Conservation (phyloP, 2,113 vertebrate genomes). For the Garra rufa region DNA sequence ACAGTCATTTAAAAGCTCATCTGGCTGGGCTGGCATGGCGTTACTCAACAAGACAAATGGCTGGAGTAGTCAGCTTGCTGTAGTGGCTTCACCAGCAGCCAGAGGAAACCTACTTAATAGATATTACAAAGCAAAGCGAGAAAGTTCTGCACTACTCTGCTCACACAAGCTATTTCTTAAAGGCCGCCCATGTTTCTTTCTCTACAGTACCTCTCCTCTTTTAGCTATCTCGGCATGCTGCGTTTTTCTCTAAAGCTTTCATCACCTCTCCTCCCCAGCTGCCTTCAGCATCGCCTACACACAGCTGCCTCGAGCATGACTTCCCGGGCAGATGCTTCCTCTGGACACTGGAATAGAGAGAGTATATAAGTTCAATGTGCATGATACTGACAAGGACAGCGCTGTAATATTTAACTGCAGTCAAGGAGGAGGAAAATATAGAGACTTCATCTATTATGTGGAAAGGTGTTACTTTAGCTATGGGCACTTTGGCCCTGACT, state of each 20-base stretch:
- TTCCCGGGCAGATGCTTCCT: conserved; percentile 23
- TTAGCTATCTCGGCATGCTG: conserved; percentile 8
- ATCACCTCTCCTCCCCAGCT: conserved; percentile 40
- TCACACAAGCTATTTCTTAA: conserved; percentile 44
- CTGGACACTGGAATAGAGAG: background rate
- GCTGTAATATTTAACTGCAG: conserved; percentile 9
- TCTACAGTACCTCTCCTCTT: conserved; percentile 34
- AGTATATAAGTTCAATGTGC: conserved; percentile 19
- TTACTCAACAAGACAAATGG: conserved; percentile 67
- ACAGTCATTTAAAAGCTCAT: conserved; percentile 72
- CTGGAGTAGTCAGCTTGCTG: conserved; percentile 53
- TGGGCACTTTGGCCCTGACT: background rate
- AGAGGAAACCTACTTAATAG: conserved; percentile 58
- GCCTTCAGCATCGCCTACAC: conserved; percentile 36
- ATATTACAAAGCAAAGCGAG: conserved; percentile 51
- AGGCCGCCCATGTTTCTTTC: conserved; percentile 41
- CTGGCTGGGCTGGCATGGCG: conserved; percentile 62
- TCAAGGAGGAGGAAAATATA: conserved; percentile 31
- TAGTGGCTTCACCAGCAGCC: conserved; percentile 61
- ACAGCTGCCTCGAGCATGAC: conserved; percentile 18
- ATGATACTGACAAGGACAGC: conserved; percentile 26
- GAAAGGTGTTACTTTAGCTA: conserved; percentile 9
- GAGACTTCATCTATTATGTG: conserved; percentile 44
- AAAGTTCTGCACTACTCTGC: conserved; percentile 50
- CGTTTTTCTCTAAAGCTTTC: conserved; percentile 33